Percentiles rank a stretch among this genome's conserved stretches.
These are phyloP conservation scores for Sphaerodactylus townsendi DNA, from an alignment of 2,113 vertebrate genomes.

Conservation along the genomic window DNA sequence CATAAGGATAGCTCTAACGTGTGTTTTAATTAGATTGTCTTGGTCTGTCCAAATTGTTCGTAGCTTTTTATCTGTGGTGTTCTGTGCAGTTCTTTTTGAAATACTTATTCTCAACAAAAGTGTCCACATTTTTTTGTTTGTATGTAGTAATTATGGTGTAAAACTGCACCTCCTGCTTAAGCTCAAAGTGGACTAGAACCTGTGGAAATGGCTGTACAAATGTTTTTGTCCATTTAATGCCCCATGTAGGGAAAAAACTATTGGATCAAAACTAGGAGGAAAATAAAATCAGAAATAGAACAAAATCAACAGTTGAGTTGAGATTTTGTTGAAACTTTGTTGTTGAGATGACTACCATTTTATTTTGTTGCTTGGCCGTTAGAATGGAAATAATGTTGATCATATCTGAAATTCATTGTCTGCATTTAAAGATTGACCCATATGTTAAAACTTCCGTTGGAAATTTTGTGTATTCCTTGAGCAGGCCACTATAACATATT, in stretches of 20 bases:
- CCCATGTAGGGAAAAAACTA: no score
- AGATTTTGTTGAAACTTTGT: background rate
- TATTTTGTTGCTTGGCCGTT: background rate
- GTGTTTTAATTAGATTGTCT: background rate
- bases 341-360: background rate
- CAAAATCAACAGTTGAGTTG: background rate
- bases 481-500: background rate
- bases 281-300: background rate
- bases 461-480: background rate
- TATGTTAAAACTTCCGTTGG: background rate
- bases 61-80: background rate
- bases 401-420: background rate
- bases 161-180: background rate
- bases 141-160: background rate
- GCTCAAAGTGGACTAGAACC: background rate
- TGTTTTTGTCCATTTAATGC: background rate
- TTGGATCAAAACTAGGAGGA: background rate
- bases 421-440: background rate
- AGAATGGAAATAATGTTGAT: background rate
- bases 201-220: background rate
- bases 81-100: background rate
- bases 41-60: background rate
- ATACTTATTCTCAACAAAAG: background rate
- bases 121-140: background rate
- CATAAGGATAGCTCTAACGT: background rate